Base-by-base conservation (phyloP, 2,888 invertebrate species). In the Stegana nigrithorax region DNA sequence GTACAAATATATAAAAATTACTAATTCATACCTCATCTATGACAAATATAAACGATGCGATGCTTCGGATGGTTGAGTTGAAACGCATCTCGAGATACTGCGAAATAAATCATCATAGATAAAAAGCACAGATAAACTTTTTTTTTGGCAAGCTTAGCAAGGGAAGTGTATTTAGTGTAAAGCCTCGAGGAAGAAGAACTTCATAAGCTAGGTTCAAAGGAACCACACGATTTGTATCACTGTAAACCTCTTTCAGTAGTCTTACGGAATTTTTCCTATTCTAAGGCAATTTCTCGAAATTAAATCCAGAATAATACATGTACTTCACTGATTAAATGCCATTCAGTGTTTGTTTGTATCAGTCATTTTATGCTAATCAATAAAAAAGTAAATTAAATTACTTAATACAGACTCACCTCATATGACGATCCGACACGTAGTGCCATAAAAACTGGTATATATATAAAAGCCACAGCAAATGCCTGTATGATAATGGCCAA, bases 81-180 rank as follows among this genome's bases (percentile, higher is more conserved):
- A 93, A 94, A 67, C 93, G 88, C 74, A 92, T 84, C 81, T 93
- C 93, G 75, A 94, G 87, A 81, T 94, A 94, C 93, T 93, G 87
- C 29, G 73, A 72, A 26, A 27, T 26, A 2, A 36, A n/a, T n/a
- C n/a, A n/a, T n/a, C n/a, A n/a, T n/a, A 55, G n/a, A 36, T 14
- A 39, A 25, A 12, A 59, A 17, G 12, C 21, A 59, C 29, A 29
- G n/a, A 32, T 21, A 56, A 5, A n/a, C 14, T 42, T 42, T n/a
- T 12, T 4, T 42, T 42, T 21, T 21, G 2, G 19, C 10, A 17
- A 4, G 21, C 19, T 45, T 10, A 50, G 39, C 39, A 39, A 39
- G 10, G 21, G 21, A 23, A 21, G n/a, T n/a, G 14, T 12, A 39
- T 8, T 4, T 39, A 12, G 39, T 4, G 39, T 14, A 39, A 39